A percentile compares a stretch with the other conserved stretches of the same genome.
These are phyloP conservation scores for Dicranocentrus wangi DNA, from an alignment of 2,888 invertebrate species.

Conservation along the genomic window DNA sequence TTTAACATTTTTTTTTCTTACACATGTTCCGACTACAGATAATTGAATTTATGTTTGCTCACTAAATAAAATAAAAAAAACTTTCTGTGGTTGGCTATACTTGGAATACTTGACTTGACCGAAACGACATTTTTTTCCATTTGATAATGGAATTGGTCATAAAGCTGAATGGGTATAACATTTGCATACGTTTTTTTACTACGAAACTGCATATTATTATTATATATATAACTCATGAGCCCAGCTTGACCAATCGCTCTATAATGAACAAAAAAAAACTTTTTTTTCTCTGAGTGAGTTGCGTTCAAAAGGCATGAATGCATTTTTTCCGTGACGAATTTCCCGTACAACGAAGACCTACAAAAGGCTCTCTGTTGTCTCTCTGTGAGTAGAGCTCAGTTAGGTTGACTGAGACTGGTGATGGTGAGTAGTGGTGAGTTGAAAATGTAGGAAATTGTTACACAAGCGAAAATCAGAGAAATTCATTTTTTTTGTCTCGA, in stretches of 20 bases:
- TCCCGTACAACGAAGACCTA: no score
- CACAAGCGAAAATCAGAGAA: not conserved
- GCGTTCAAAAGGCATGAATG: no score
- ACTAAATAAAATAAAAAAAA: no score
- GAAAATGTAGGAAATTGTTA: not conserved
- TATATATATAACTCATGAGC: no score
- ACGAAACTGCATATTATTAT: no score
- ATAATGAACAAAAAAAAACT: not conserved
- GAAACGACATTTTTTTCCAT: conserved; percentile 41
- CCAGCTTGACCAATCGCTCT: conserved; percentile 6
- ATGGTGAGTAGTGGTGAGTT: no score
- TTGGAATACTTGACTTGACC: conserved; percentile 38
- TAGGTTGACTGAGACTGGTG: no score
- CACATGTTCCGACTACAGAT: conserved; percentile 13
- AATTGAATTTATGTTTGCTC: conserved; percentile 4
- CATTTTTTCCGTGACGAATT: no score
- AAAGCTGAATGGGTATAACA: not conserved
- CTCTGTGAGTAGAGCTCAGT: no score
- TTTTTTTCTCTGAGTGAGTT: not conserved
- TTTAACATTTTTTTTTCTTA: conserved; percentile 1
- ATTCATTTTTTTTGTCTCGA: not conserved
- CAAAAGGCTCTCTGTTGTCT: no score
- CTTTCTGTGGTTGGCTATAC: no score
- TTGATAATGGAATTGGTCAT: not conserved
- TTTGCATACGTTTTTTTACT: conserved; percentile 2